Base-by-base conservation (phyloP, 2,888 invertebrate species). In the Erebia palarica region DNA sequence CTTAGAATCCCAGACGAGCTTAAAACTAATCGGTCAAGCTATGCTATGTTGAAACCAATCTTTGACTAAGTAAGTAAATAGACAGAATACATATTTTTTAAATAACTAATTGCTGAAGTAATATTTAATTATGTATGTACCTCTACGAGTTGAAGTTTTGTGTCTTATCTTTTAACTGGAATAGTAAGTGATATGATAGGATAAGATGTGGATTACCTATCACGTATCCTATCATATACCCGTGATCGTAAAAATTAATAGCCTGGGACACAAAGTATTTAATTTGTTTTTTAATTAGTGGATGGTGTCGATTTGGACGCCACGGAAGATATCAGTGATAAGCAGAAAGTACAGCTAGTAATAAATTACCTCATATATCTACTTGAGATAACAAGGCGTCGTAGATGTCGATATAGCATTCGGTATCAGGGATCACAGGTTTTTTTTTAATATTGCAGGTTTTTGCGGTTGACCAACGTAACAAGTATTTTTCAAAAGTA, bases 181-280 rank as follows among this genome's bases (percentile, higher is more conserved):
- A 61, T 47, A 68, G 61, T 68, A 3, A 68, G 51, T 13, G 67
- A 59, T 68, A 68, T 49, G 51, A 21, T 36, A 51, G 60, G 51
- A 60, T 60, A 61, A 36, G 36, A 55, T 10, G 18, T 55, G 67
- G 36, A 36, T 36, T 36, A 36, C 7, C 36, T 36, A 36, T 36
- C 36, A 36, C 36, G 36, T 36, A 73, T 66, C 80, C 78, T 77
- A 7, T 36, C 36, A 36, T 47, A 44, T 75, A 14, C 75, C 74
- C 78, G 79, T 80, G 86, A 84, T 89, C 90, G 83, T 90, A 88
- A 91, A 90, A 90, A 86, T 86, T 88, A 87, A 89, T 87, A 88
- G 84, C 86, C 82, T 81, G 84, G 86, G 84, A 87, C 87, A 86
- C 82, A 82, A 79, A 79, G 82, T 81, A 84, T 87, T 89, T 86